These are phyloP conservation scores for Stenopsyche tienmushanensis DNA, from an alignment of 1,140 invertebrate genomes.

Conservation along the genomic window DNA sequence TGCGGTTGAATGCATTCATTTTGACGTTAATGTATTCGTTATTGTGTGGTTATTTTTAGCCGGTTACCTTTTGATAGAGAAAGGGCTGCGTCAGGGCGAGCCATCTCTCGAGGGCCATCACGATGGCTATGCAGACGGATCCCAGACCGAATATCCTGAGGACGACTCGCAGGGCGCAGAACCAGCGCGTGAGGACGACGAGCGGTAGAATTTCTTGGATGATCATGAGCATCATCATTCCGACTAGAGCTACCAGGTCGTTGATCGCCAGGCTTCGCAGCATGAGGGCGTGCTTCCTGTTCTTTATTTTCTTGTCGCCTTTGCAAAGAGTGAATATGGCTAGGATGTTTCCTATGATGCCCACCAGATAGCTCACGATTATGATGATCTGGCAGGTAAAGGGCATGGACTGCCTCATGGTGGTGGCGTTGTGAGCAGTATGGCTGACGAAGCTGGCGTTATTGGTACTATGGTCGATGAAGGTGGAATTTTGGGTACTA, in stretches of 20 bases:
- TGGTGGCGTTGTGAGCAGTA: conserved; percentile 11
- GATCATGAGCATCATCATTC: conserved; percentile 60
- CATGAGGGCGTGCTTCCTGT: conserved; percentile 78
- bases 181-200: conserved; percentile 48
- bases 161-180: conserved; percentile 70
- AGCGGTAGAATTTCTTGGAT: conserved; percentile 49
- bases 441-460: conserved; percentile 13
- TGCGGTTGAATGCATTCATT: too few species aligned
- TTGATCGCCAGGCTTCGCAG: conserved; percentile 74
- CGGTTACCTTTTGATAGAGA: conserved; percentile 79
- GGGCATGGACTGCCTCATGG: conserved; percentile 16
- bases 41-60: background rate
- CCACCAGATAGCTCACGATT: conserved; percentile 48
- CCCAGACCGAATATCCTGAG: conserved; percentile 81
- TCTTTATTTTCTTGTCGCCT: conserved; percentile 63
- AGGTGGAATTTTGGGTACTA: conserved; percentile 11
- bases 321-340: conserved; percentile 49
- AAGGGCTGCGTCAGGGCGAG: conserved; percentile 84
- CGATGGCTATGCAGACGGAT: conserved; percentile 81
- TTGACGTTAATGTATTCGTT: background rate
- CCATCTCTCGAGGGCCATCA: conserved; percentile 85
- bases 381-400: conserved; percentile 26
- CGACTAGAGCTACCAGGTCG: conserved; percentile 74
- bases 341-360: conserved; percentile 50
- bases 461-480: background rate